Evolutionary conservation across 2,113 vertebrate genomes (phyloP).

Genomic region (Vidua macroura): DNA sequence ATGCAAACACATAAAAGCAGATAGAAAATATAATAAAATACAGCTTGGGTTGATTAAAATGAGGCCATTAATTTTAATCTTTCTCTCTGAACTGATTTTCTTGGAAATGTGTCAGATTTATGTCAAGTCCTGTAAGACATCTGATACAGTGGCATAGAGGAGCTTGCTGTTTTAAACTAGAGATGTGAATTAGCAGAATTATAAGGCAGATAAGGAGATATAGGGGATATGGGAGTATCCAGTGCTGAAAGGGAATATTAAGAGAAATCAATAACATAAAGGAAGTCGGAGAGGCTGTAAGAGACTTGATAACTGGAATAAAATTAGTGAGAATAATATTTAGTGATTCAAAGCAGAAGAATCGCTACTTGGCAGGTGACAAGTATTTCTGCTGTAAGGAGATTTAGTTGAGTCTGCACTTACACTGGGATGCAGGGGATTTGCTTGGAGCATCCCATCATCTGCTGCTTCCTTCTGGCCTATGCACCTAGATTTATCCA

Average conservation of each 20-base stretch:
- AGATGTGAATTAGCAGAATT: not conserved
- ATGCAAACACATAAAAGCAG: not conserved
- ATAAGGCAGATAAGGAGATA: not conserved
- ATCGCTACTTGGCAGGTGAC: not conserved
- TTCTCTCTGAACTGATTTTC: not conserved
- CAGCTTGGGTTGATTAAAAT: not conserved
- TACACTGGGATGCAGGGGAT: not conserved
- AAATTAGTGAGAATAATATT: not conserved
- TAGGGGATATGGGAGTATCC: not conserved
- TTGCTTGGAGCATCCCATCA: not conserved
- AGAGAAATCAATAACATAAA: not conserved
- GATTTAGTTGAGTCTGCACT: not conserved
- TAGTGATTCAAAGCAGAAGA: not conserved
- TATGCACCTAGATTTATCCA: not conserved
- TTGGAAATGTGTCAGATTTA: not conserved
- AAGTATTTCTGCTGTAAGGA: not conserved
- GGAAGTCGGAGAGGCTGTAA: not conserved
- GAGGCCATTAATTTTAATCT: rapidly evolving
- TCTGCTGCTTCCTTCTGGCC: not conserved
- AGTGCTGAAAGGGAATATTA: not conserved
- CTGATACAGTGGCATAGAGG: not conserved
- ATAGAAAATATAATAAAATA: not conserved
- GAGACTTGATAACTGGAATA: not conserved
- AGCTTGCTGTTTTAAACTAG: not conserved
- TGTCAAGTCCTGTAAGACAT: not conserved